Evolutionary conservation across 2,113 vertebrate species (phyloP).

Genomic region (Agapornis roseicollis): DNA sequence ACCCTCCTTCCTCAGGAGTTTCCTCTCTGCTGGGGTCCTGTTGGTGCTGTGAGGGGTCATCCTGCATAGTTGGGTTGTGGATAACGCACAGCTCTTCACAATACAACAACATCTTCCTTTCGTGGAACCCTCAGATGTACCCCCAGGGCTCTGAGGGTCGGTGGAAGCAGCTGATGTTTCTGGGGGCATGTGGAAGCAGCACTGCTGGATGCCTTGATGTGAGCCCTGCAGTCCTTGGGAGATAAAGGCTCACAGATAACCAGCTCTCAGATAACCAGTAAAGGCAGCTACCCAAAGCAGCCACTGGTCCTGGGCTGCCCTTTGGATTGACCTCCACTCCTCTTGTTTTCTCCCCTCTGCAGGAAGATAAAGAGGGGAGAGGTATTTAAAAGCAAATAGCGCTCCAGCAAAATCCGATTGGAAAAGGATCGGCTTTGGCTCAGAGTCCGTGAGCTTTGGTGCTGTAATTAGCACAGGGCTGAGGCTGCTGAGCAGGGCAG

Average conservation of each 20-base stretch:
- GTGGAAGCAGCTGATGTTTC: not conserved
- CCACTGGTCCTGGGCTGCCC: not conserved
- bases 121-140: not conserved
- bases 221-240: slow-evolving; percentile 1
- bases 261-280: not conserved
- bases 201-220: accelerated
- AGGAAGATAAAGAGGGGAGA: slow-evolving; percentile 34
- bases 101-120: not conserved
- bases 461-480: slow-evolving; percentile 49
- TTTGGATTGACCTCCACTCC: slow-evolving; percentile 15
- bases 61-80: not conserved
- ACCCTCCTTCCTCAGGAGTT: not conserved
- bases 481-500: accelerated
- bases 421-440: slow-evolving; percentile 50
- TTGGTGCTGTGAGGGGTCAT: not conserved
- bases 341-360: not conserved
- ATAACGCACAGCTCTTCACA: not conserved
- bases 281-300: not conserved
- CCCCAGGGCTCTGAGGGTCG: accelerated
- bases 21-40: not conserved
- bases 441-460: not conserved
- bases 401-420: slow-evolving; percentile 43
- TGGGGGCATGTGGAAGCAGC: not conserved
- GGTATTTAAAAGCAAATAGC: slow-evolving; percentile 53
- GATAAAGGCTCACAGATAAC: not conserved